Percentiles rank a stretch among this genome's conserved stretches.
phyloP scores from a whole-genome alignment of 2,797 vertebrate genomes.

The Spondyliosoma cantharus region DNA sequence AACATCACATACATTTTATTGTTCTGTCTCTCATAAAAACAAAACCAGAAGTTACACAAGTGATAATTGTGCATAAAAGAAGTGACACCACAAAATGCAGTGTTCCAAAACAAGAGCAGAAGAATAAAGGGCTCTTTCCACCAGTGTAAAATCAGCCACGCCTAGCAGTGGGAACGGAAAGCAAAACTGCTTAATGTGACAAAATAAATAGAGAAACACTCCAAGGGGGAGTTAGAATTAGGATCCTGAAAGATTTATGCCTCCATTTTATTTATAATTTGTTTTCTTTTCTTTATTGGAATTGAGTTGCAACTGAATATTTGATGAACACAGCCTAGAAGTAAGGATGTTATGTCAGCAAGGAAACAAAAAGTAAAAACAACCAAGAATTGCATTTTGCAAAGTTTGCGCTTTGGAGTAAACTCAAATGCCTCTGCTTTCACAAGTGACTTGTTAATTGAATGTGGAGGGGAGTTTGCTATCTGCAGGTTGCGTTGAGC shows the following conservation, averaged over 20 bases:
- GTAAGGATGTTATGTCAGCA: constrained; percentile 82
- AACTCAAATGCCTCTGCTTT: constrained; percentile 69
- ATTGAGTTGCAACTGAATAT: constrained; percentile 84
- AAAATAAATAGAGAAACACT: constrained; percentile 82
- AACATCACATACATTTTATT: constrained; percentile 72
- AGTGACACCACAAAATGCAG: constrained; percentile 77
- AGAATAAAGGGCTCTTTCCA: constrained; percentile 73
- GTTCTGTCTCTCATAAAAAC: constrained; percentile 72
- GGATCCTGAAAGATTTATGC: constrained; percentile 86
- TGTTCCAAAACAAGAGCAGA: constrained; percentile 77
- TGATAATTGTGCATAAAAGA: constrained; percentile 80
- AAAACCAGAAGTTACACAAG: constrained; percentile 79
- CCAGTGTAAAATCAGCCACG: constrained; percentile 71
- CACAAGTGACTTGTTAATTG: constrained; percentile 75
- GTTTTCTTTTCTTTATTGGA: constrained; percentile 84
- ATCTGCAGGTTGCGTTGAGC: constrained; percentile 81
- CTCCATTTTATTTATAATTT: constrained; percentile 83
- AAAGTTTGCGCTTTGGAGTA: constrained; percentile 77
- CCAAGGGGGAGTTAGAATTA: constrained; percentile 80
- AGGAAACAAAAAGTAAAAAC: constrained; percentile 75
- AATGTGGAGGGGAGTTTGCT: constrained; percentile 61
- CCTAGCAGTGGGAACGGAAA: constrained; percentile 79
- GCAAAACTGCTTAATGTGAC: constrained; percentile 82
- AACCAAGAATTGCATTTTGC: constrained; percentile 78
- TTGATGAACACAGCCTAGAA: constrained; percentile 82